A percentile compares a stretch with the other conserved stretches of the same genome.
Evolutionary conservation across 2,113 vertebrate genomes (phyloP).

Genomic region (Mugil cephalus): DNA sequence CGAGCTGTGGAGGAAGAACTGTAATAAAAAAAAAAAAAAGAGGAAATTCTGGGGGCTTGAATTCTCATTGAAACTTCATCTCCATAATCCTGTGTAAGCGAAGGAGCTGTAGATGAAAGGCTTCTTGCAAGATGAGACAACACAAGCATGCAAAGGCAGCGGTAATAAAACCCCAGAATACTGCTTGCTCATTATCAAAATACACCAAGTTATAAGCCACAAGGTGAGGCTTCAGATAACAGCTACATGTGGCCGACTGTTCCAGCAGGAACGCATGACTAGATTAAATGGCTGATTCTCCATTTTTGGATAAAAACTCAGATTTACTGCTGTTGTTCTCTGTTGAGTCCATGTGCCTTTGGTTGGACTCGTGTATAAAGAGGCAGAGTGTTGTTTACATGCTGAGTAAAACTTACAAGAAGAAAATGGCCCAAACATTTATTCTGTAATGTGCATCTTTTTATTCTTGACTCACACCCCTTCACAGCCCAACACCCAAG

Average conservation of each 20-base stretch:
- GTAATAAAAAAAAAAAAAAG: conserved; percentile 49
- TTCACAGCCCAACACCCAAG: conserved; percentile 1
- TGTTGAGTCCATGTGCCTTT: no score
- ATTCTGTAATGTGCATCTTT: conserved; percentile 27
- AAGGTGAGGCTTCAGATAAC: no score
- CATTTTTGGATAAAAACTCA: no score
- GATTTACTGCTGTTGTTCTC: no score
- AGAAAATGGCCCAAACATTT: conserved; percentile 9
- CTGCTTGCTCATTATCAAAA: conserved; percentile 62
- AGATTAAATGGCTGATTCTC: no score
- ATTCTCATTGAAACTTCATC: conserved; percentile 53
- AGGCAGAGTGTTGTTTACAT: no score
- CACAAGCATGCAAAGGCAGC: conserved; percentile 37
- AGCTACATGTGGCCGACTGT: no score
- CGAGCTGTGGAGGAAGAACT: conserved; percentile 26
- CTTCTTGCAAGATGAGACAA: conserved; percentile 56
- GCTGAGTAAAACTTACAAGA: no score
- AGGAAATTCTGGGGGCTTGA: conserved; percentile 57
- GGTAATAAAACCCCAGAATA: conserved; percentile 25
- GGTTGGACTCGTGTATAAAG: no score
- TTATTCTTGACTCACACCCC: conserved; percentile 29
- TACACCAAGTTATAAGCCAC: not conserved
- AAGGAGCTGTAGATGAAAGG: conserved; percentile 48
- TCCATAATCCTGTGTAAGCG: conserved; percentile 62
- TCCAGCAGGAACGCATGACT: no score